Evolutionary conservation across 2,113 vertebrate species (phyloP), one percentile per base, ranked within the genome.

Genomic region (Gavia stellata): DNA sequence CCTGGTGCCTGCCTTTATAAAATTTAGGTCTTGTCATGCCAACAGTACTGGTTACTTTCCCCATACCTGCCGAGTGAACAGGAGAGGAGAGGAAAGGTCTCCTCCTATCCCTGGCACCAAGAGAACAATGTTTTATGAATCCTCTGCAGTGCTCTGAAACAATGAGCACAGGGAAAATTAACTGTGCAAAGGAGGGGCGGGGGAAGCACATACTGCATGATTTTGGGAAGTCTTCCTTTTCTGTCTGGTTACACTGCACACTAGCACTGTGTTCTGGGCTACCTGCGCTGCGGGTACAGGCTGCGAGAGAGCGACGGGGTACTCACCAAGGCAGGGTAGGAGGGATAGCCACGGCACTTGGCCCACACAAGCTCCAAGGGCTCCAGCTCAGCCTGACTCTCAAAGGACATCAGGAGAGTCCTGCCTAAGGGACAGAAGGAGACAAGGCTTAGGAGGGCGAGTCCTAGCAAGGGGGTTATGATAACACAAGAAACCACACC

Each of bases 341-440:
- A 99, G 78, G 99, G 99, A 56, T 99, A 99, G 62, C 99, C 99
- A 92, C 99, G 98, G 96, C 99, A 99, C 97, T 99, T 99, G 86
- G 99, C 99, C 99, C 99, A 99, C 96, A 99, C 99, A 15, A 99
- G 98, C 94, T 99, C 99, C 88, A 99, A 96, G 92, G 99, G 98
- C 95, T 99, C 99, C 95, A 99, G 98, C 96, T 99, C 99, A 36
- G 97, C 93, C n/a, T 98, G 98, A 49, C 98, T 98, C 82, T 99
- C 99, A 80, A 98, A 98, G 95, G 98, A 96, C 96, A 97, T 98
- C 96, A 99, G 98, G 81, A 98, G 97, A 86, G 98, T 95, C 75
- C 98, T 98, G 93, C 98, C 99, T 99, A 95, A 95, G 96, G 96
- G 82, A 96, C 21, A 94, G 74, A 50, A 94, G 95, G 86, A 96